Base-by-base conservation (phyloP, 2,888 invertebrate genomes). In the Aphodius sticticus region DNA sequence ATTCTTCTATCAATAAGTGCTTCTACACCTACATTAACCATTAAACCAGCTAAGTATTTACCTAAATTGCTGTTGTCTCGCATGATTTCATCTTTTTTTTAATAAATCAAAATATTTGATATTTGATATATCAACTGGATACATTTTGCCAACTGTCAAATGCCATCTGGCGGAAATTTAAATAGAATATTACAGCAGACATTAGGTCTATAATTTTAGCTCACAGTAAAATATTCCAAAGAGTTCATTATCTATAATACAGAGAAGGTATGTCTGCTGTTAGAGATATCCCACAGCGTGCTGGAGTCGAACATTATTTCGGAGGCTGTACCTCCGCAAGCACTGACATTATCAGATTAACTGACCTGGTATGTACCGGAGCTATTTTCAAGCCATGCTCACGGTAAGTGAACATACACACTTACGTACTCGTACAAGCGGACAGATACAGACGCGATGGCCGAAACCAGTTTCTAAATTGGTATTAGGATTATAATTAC, bases 401-500 rank as follows among this genome's bases (percentile, higher is more conserved):
- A 53, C 53, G 12, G 53, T 53, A 53, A 53, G 12, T 53, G 53
- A 53, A 53, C 53, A 53, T 53, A 53, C 16, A 70, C 16, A 70
- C 70, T 15, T 70, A 16, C 9, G 74, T 74, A 36, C 74, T 74
- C 12, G 74, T 26, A 74, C 35, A n/a, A 36, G n/a, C 37, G 35
- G 37, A n/a, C 15, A 36, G 35, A 35, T 35, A 74, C 26, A 37
- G 35, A 74, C 15, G 36, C 35, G 16, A 26, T 74, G 37, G 74
- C 35, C 26, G 35, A 71, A 74, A 74, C 74, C 36, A 36, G 74
- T 82, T 80, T 79, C 71, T 80, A 81, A 78, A 81, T 81, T 80
- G 77, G 80, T 79, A 80, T 82, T 81, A 76, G 75, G 70, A 81
- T 81, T 81, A 80, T 82, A 82, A 82, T 81, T 82, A 80, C 79